Evolutionary conservation across 2,797 vertebrate genomes (phyloP).

Genomic region (Rhadinocentrus ornatus): DNA sequence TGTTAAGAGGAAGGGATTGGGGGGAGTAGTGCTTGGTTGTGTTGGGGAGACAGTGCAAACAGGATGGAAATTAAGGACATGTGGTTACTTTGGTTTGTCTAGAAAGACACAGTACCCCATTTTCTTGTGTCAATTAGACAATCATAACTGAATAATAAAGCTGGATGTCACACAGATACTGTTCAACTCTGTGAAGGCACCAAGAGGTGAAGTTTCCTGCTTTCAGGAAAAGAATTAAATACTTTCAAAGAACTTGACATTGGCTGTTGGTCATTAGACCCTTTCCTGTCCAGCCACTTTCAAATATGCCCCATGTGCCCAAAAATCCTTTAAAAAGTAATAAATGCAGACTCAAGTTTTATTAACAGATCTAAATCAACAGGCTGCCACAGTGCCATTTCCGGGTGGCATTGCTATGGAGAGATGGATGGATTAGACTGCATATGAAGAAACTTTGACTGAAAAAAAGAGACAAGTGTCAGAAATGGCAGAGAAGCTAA

Average conservation of each 20-base stretch:
- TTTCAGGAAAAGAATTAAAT: conserved; percentile 13
- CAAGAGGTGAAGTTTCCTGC: conserved; percentile 6
- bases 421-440: conserved; percentile 30
- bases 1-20: conserved; percentile 64
- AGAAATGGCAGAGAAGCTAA: conserved; percentile 8
- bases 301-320: not conserved
- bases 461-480: conserved; percentile 27
- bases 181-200: conserved; percentile 8
- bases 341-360: conserved; percentile 12
- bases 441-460: conserved; percentile 30
- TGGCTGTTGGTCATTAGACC: conserved; percentile 16
- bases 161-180: not conserved
- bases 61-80: conserved; percentile 39
- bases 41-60: conserved; percentile 33
- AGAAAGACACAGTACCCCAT: conserved; percentile 10
- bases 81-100: conserved; percentile 22
- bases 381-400: conserved; percentile 45
- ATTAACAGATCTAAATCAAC: conserved; percentile 37
- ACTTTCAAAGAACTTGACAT: conserved; percentile 14
- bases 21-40: conserved; percentile 33
- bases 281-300: not conserved
- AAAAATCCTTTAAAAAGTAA: conserved; percentile 7
- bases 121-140: not conserved
- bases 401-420: conserved; percentile 35
- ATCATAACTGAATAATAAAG: not conserved